These are phyloP conservation scores for Scaptomyza parva DNA, from an alignment of 2,888 invertebrate species.

Conservation along the genomic window DNA sequence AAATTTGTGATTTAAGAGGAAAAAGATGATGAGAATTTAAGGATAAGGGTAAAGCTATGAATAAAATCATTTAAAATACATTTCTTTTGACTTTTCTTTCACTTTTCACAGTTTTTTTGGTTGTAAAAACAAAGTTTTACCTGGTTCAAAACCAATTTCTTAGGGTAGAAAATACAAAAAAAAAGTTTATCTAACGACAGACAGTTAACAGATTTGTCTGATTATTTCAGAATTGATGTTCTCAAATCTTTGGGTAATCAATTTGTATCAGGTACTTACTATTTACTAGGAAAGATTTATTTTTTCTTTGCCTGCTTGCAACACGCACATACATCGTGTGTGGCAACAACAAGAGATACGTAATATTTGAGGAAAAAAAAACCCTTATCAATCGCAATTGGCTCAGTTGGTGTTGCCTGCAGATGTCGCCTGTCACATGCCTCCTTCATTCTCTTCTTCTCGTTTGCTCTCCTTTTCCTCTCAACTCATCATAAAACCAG, in stretches of 20 bases:
- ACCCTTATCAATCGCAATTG: constrained; percentile 66
- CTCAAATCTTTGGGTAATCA: not conserved
- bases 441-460: not conserved
- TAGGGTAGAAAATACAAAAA: not conserved
- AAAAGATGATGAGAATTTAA: not conserved
- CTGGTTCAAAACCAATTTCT: not conserved
- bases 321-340: constrained; percentile 34
- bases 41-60: too few relatives aligned
- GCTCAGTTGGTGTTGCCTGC: constrained; percentile 34
- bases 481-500: constrained; percentile 23
- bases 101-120: not conserved
- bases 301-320: too few relatives aligned
- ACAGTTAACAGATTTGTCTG: not conserved
- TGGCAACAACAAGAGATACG: constrained; percentile 42
- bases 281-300: constrained; percentile 1
- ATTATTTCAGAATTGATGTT: not conserved
- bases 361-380: constrained; percentile 33
- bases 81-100: too few relatives aligned
- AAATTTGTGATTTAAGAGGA: not conserved
- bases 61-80: too few relatives aligned
- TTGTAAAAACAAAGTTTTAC: not conserved
- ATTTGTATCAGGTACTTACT: constrained; percentile 5
- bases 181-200: not conserved
- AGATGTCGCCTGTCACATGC: constrained; percentile 38
- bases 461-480: not conserved